Base-by-base conservation (phyloP, 2,113 vertebrate genomes). In the Pseudopipra pipra region DNA sequence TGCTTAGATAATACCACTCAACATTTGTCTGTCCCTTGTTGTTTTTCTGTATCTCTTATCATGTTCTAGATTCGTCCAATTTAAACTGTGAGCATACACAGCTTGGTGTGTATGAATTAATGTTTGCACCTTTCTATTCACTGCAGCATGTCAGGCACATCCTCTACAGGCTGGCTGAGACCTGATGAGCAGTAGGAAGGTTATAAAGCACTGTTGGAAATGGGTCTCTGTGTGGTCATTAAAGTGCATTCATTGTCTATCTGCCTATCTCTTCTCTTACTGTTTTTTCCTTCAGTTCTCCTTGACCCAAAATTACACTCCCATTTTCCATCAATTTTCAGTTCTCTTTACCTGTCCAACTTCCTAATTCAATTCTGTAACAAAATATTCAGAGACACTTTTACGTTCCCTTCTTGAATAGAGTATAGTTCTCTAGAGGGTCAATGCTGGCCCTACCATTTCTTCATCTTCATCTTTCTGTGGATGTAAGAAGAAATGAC, bases 191-290 rank as follows among this genome's bases (percentile, higher is more conserved):
- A 44, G 44, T 72, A 84, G 85, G 72, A 87, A 93, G 76, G 83
- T 80, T 94, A 88, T 89, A 94, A 95, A 89, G 41, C 68, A 49
- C 44, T 65, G 52, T 71, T 87, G 77, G 75, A 95, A 96, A 94
- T 84, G 56, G 33, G 75, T 93, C 83, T 94, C 88, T 81, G 55
- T 61, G 56, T 90, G 68, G 90, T 74, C 73, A 44, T 93, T 95
- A 84, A 92, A 89, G 68, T 75, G 65, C 92, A 56, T 78, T 90
- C 65, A 68, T 74, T 91, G 63, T 83, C 82, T 92, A 83, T 88
- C 82, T 87, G 65, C 84, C 70, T 81, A 52, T 92, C 30, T 80
- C 43, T 63, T 90, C 52, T 54, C 39, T 93, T 77, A 77, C 33
- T 66, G 63, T 51, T 87, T 91, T 87, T 95, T 47, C 74, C 75